These are phyloP conservation scores for Arenaria interpres DNA, from an alignment of 2,113 vertebrate species.

Conservation along the genomic window DNA sequence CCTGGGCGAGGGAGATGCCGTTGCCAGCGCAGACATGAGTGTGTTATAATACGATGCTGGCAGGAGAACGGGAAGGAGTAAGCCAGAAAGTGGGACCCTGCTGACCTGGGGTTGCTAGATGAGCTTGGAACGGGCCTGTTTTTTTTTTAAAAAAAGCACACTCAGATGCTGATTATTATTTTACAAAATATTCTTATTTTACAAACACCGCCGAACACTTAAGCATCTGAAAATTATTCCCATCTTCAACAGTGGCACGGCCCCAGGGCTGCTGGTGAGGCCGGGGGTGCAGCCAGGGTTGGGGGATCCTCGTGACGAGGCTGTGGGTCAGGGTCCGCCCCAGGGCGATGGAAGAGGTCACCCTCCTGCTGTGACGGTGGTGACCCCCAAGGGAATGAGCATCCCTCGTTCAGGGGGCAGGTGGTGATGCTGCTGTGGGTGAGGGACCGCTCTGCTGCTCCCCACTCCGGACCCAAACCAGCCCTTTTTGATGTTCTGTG, in stretches of 20 bases:
- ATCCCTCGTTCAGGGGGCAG: background rate
- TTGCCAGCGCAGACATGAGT: background rate
- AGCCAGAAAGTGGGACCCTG: background rate
- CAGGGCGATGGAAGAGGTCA: background rate
- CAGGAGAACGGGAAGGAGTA: background rate
- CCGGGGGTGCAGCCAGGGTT: background rate
- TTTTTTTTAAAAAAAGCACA: background rate
- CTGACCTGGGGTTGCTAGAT: slow-evolving; percentile 4
- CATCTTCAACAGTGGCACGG: accelerated
- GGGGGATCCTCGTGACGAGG: accelerated
- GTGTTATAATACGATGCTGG: background rate
- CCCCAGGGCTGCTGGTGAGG: accelerated
- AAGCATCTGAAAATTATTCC: background rate
- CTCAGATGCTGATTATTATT: background rate
- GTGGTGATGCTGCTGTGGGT: background rate
- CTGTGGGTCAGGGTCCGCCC: background rate
- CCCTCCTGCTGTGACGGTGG: background rate
- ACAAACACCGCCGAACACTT: accelerated
- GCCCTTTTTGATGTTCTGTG: accelerated
- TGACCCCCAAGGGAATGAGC: background rate
- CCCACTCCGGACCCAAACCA: accelerated
- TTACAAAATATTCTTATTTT: background rate
- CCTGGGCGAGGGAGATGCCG: background rate
- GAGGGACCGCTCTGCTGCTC: background rate
- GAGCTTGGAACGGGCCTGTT: background rate